A percentile compares a stretch with the other conserved stretches of the same genome.
These are phyloP conservation scores for Ochotona princeps DNA, from an alignment of 2,113 vertebrate genomes.

Conservation along the genomic window DNA sequence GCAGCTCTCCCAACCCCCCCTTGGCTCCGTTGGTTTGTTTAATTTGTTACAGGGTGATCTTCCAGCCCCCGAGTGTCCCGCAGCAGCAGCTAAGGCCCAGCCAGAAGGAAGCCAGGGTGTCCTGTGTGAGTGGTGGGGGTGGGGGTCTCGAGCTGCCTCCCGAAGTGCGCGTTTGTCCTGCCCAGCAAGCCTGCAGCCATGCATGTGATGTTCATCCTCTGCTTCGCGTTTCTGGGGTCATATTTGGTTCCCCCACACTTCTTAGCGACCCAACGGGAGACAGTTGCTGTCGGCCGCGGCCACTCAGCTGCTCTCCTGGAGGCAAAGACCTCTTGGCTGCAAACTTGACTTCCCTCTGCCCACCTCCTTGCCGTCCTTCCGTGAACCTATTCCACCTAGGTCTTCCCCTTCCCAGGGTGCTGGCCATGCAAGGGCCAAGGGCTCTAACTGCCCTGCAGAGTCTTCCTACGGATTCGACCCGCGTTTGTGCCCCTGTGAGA, in stretches of 20 bases:
- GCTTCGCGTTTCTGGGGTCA: slow-evolving; percentile 59
- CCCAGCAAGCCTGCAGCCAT: not conserved
- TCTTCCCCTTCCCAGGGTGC: not conserved
- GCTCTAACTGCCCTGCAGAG: not conserved
- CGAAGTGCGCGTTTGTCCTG: no score
- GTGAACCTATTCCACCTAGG: not conserved
- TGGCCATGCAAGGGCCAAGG: not conserved
- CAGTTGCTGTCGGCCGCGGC: not conserved
- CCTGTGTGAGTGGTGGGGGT: no score
- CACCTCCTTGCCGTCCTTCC: no score
- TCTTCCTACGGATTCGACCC: not conserved
- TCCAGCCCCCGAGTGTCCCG: no score
- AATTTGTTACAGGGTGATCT: no score
- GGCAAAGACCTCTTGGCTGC: not conserved
- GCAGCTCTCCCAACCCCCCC: fast-evolving
- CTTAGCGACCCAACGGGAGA: slow-evolving; percentile 47
- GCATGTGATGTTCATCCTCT: slow-evolving; percentile 20
- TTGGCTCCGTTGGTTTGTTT: not conserved
- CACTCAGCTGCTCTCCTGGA: not conserved
- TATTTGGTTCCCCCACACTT: slow-evolving; percentile 45
- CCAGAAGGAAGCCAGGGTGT: no score
- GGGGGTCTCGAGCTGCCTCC: no score
- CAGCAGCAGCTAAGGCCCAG: no score
- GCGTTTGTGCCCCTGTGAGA: not conserved
- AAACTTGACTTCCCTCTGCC: not conserved